A percentile compares a stretch with the other conserved stretches of the same genome.
phyloP scores from a whole-genome alignment of 2,888 invertebrate genomes.

The Aphodius granarius region DNA sequence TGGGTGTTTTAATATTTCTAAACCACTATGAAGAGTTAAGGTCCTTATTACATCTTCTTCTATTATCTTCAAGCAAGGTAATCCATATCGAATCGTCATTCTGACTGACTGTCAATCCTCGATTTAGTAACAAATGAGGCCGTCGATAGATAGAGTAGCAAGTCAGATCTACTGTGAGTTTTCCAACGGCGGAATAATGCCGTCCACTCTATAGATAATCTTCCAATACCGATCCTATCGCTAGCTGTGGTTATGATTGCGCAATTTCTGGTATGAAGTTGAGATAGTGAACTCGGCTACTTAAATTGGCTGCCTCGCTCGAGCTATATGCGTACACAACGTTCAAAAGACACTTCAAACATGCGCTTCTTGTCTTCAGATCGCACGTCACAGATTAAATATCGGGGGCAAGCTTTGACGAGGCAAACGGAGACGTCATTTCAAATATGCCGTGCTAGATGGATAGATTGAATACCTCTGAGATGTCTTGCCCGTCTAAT shows the following conservation, averaged over 20 bases:
- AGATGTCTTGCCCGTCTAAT: neutral
- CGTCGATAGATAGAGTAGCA: slow-evolving; percentile 3
- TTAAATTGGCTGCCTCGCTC: neutral
- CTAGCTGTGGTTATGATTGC: slow-evolving; percentile 2
- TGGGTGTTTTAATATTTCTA: too few species aligned
- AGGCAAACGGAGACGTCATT: neutral
- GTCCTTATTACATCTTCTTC: neutral
- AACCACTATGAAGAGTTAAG: too few species aligned
- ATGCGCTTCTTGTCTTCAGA: slow-evolving; percentile 4
- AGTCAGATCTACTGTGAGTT: neutral
- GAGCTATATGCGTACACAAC: neutral
- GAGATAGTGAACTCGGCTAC: neutral
- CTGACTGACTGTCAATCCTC: slow-evolving; percentile 8
- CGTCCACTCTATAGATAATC: neutral
- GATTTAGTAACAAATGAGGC: slow-evolving; percentile 9
- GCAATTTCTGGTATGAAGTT: neutral
- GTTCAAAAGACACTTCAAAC: neutral
- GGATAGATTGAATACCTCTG: neutral
- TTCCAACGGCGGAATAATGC: neutral
- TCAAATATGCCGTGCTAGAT: neutral
- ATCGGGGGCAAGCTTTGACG: neutral
- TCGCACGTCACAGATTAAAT: slow-evolving; percentile 2
- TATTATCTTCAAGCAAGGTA: neutral
- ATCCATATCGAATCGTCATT: slow-evolving; percentile 1
- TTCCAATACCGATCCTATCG: neutral